phyloP scores from a whole-genome alignment of 2,797 vertebrate species.

The Iguana delicatissima region DNA sequence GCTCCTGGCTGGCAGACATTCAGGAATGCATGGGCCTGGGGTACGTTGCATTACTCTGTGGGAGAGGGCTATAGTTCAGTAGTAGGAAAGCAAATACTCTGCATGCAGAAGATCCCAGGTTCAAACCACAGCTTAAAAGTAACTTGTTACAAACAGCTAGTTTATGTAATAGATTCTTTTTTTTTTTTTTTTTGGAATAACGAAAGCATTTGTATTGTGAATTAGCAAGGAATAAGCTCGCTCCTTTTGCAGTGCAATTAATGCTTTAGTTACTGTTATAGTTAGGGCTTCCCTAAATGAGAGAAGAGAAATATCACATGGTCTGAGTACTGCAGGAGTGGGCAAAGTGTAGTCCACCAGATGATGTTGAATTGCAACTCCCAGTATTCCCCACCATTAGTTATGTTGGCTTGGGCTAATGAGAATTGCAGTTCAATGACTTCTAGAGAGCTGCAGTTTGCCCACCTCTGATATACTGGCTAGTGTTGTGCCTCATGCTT shows the following conservation, averaged over 20 bases:
- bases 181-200: background rate
- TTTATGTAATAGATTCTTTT: background rate
- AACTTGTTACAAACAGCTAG: background rate
- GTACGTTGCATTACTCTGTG: constrained; percentile 68
- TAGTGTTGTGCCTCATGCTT: background rate
- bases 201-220: background rate
- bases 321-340: background rate
- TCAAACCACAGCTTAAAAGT: background rate
- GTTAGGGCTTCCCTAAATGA: background rate
- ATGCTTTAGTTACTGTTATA: background rate
- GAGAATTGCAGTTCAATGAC: too few species aligned
- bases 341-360: background rate
- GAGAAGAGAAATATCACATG: background rate
- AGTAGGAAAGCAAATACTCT: background rate
- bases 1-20: constrained; percentile 93
- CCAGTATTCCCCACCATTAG: too few species aligned
- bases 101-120: background rate
- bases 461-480: background rate
- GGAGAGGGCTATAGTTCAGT: background rate
- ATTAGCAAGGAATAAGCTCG: background rate
- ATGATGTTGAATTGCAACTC: background rate
- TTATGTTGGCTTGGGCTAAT: too few species aligned
- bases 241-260: background rate
- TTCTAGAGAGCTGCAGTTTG: too few species aligned
- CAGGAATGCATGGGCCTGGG: constrained; percentile 89